Evolutionary conservation across 2,888 invertebrate genomes (phyloP).

Genomic region (Panzeria rudis): DNA sequence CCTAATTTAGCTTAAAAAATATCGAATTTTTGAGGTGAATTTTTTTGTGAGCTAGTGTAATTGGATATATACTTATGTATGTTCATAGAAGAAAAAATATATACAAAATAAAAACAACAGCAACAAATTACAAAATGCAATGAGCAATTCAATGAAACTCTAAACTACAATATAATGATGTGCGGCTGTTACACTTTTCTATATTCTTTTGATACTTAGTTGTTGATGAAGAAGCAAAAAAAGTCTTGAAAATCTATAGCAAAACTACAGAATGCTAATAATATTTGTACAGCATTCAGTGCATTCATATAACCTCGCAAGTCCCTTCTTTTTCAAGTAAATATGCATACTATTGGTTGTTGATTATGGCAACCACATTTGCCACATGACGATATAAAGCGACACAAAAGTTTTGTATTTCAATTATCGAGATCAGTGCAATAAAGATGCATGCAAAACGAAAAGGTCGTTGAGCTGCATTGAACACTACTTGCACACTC

Average conservation of each 20-base stretch:
- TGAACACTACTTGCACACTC: slow-evolving; percentile 18
- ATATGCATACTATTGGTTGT: slow-evolving; percentile 4
- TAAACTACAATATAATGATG: slow-evolving; percentile 61
- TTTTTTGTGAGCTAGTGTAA: no score
- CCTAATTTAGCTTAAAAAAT: no score
- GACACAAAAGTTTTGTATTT: slow-evolving; percentile 64
- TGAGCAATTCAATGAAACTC: slow-evolving; percentile 56
- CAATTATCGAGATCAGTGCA: slow-evolving; percentile 66
- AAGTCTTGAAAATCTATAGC: slow-evolving; percentile 1
- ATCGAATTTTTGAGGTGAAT: no score
- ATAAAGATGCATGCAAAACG: slow-evolving; percentile 2
- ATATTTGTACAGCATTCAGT: background rate
- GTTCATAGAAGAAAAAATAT: background rate
- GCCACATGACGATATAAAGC: slow-evolving; percentile 59
- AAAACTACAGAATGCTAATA: slow-evolving; percentile 39
- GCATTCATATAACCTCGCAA: slow-evolving; percentile 8
- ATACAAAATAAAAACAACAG: background rate
- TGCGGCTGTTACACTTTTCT: slow-evolving; percentile 24
- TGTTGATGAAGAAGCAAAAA: background rate
- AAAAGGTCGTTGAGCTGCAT: slow-evolving; percentile 54
- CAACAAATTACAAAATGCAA: slow-evolving; percentile 29
- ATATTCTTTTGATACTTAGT: background rate
- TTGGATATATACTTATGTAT: background rate
- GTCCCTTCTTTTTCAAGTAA: background rate
- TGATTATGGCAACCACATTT: slow-evolving; percentile 52